A percentile compares a stretch with the other conserved stretches of the same genome.
Conservation (phyloP, 1,140 invertebrate species). For the Homalodisca vitripennis region DNA sequence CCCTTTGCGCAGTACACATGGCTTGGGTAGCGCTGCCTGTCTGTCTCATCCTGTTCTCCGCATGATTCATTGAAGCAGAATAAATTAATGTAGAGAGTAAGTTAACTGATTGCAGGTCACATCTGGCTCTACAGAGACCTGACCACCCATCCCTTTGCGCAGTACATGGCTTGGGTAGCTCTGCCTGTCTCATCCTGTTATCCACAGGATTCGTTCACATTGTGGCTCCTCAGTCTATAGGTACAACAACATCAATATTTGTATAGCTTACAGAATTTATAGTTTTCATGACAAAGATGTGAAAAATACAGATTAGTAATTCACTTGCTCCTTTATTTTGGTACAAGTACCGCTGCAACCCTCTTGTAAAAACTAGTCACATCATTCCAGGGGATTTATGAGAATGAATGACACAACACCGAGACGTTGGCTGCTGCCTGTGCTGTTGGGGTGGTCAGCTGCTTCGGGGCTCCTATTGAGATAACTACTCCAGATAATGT, state of each 20-base stretch:
- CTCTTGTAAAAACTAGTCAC: slow-evolving; percentile 90
- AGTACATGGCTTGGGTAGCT: slow-evolving; percentile 89
- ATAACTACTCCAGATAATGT: background rate
- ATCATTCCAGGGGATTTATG: slow-evolving; percentile 91
- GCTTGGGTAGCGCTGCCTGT: slow-evolving; percentile 89
- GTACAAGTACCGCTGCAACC: slow-evolving; percentile 93
- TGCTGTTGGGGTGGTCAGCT: slow-evolving; percentile 93
- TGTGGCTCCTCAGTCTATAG: slow-evolving; percentile 91
- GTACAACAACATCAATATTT: slow-evolving; percentile 50
- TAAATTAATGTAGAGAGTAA: too few relatives aligned
- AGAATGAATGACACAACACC: slow-evolving; percentile 90
- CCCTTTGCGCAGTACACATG: slow-evolving; percentile 81
- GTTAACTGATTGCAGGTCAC: slow-evolving; percentile 81
- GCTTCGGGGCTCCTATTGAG: slow-evolving; percentile 91
- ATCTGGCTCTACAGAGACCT: slow-evolving; percentile 91
- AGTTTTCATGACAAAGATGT: too few relatives aligned
- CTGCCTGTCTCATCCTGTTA: slow-evolving; percentile 87
- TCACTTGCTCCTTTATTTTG: too few relatives aligned
- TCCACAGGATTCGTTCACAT: slow-evolving; percentile 94
- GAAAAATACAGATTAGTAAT: too few relatives aligned
- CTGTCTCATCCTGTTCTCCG: slow-evolving; percentile 87
- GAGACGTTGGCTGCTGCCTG: slow-evolving; percentile 96
- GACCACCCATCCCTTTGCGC: slow-evolving; percentile 71
- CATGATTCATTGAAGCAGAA: too few relatives aligned
- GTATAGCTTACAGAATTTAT: background rate